These are phyloP conservation scores for Pyxicephalus adspersus DNA, from an alignment of 2,113 vertebrate species.

Conservation along the genomic window DNA sequence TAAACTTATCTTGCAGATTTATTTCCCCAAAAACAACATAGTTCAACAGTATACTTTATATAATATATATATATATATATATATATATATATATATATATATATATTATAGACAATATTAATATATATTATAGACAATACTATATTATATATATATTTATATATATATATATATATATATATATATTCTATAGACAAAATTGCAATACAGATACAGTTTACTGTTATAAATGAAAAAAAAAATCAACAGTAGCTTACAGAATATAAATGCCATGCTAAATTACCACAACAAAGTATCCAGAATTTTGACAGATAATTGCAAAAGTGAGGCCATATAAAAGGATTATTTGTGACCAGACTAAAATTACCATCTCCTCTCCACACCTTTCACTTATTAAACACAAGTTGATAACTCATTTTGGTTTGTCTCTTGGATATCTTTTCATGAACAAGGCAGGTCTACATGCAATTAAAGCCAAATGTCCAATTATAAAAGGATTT, in stretches of 20 bases:
- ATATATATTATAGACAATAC: too few relatives aligned
- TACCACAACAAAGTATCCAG: conserved; percentile 71
- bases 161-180: too few relatives aligned
- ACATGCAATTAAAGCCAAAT: conserved; percentile 49
- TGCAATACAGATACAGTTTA: conserved; percentile 59
- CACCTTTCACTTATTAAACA: conserved; percentile 57
- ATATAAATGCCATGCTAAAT: conserved; percentile 32
- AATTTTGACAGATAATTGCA: conserved; percentile 72
- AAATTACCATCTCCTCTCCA: conserved; percentile 68
- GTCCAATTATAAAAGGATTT: conserved; percentile 44
- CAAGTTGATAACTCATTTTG: conserved; percentile 51
- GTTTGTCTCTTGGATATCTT: conserved; percentile 28
- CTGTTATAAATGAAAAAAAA: too few relatives aligned
- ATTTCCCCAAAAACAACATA: too few relatives aligned
- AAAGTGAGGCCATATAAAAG: conserved; percentile 67
- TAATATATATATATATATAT: too few relatives aligned
- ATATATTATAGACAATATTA: too few relatives aligned
- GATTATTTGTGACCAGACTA: conserved; percentile 62
- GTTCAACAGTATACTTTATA: too few relatives aligned
- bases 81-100: too few relatives aligned
- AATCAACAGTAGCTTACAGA: too few relatives aligned
- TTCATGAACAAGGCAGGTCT: conserved; percentile 22
- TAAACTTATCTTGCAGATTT: too few relatives aligned
- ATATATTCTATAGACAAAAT: too few relatives aligned
- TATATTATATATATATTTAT: too few relatives aligned